Percentiles rank a stretch among this genome's conserved stretches.
These are phyloP conservation scores for Drosophila longiperda DNA, from an alignment of 2,888 invertebrate species.

Conservation along the genomic window DNA sequence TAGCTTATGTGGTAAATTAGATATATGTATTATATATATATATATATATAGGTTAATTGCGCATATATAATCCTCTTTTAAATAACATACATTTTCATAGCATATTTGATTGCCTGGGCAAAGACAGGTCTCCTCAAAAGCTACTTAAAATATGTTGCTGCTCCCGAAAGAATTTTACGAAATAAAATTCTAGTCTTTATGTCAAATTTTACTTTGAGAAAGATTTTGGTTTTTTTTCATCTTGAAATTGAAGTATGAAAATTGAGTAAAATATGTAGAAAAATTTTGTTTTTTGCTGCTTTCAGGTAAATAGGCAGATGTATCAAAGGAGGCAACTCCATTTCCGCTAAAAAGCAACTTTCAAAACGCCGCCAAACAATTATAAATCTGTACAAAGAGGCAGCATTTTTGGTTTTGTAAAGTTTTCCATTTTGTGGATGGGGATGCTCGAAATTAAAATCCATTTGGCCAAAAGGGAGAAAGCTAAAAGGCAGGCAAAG, in stretches of 20 bases:
- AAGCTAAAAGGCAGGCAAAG: neutral
- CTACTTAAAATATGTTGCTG: neutral
- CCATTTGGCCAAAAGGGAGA: constrained; percentile 54
- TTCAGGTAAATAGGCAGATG: constrained; percentile 15
- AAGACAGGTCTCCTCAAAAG: neutral
- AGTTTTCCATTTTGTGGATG: constrained; percentile 42
- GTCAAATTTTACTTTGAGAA: too few relatives aligned
- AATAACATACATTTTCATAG: neutral
- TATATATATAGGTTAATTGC: constrained; percentile 1
- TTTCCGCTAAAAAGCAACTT: neutral
- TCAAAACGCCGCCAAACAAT: constrained; percentile 38
- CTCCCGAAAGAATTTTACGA: neutral
- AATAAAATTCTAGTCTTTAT: neutral
- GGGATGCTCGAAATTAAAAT: constrained; percentile 54
- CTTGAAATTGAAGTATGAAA: neutral
- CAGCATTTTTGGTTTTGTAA: constrained; percentile 38
- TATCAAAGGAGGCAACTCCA: constrained; percentile 7
- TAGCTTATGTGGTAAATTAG: neutral
- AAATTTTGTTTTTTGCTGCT: constrained; percentile 5
- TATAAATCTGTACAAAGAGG: constrained; percentile 57
- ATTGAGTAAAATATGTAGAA: neutral
- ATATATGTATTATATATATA: neutral
- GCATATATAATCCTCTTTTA: constrained; percentile 15
- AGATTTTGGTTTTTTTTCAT: too few relatives aligned
- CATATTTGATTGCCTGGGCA: neutral